A percentile compares a stretch with the other conserved stretches of the same genome.
Conservation (phyloP, 2,113 vertebrate genomes). For the Malaclemys terrapin region DNA sequence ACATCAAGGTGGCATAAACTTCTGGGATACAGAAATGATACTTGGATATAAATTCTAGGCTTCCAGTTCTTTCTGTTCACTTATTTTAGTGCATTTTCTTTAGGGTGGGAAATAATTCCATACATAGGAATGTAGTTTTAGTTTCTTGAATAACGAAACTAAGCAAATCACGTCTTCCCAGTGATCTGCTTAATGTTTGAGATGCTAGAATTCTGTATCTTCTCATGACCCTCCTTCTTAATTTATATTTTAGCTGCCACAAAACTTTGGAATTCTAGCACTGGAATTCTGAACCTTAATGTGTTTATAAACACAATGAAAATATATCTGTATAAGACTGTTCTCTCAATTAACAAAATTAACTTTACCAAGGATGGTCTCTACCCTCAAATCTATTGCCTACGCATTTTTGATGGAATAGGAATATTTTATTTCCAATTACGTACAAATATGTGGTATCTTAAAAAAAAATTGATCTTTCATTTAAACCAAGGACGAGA, state of each 20-base stretch:
- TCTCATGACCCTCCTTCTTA: accelerated
- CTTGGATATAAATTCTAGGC: not conserved
- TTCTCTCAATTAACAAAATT: not conserved
- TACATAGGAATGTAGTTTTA: not conserved
- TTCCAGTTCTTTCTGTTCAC: not conserved
- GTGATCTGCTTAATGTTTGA: not conserved
- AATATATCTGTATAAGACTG: not conserved
- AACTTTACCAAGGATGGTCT: not conserved
- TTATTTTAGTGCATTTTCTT: not conserved
- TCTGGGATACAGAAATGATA: not conserved
- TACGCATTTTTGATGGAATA: not conserved
- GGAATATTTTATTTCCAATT: not conserved
- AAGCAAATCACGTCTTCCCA: not conserved
- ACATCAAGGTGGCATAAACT: accelerated
- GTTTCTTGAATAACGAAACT: not conserved
- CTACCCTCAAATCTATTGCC: not conserved
- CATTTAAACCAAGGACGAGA: not conserved
- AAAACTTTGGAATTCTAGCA: not conserved
- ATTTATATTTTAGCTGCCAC: not conserved
- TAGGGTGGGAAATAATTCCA: not conserved
- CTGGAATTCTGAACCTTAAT: accelerated
- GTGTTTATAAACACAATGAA: not conserved
- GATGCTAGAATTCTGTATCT: accelerated
- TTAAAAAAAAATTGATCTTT: not conserved
- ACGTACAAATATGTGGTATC: not conserved